Base-by-base conservation (phyloP, 2,113 vertebrate species). In the Leuciscus idus region DNA sequence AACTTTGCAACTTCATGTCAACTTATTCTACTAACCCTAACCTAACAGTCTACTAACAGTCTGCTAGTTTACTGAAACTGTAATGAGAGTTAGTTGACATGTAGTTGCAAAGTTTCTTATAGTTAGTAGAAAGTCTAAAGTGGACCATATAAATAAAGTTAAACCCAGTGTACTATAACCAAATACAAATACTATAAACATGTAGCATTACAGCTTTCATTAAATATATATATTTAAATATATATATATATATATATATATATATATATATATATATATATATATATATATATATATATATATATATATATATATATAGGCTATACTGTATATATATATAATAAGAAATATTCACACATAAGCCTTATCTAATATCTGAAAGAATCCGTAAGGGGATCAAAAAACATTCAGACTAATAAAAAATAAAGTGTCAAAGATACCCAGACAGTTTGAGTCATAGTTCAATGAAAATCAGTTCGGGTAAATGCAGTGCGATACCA, bases 351-450 rank as follows among this genome's bases (percentile, higher is more conserved):
- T 43, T 39, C 23, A 26, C 30, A 61, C 33, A 4, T 10, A 43
- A 43, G 9, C 17, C 28, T 36, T 33, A 61, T 81, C 43, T 52
- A 33, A 68, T 81, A 50, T 15, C 13, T 30, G 4, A 30, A 82
- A 21, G 43, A 82, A 68, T 82, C 62, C 46, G 12, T 9, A 26
- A 36, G 33, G 21, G 33, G 30, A 73, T 59, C 46, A 55, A 70
- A 66, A 28, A 82, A 68, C 62, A 82, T 50, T 46, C n/a, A 21
- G 28, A 36, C 26, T 70, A 70, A 70, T 70, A 62, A 8, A 30
- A 84, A 68, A 84, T 17, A 4, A 84, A 72, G 82, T 73, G 48
- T 73, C 21, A 83, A 26, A 36, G 64, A 70, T 59, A 81, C 66
- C 43, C 61, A 81, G 80, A 81, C 43, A 84, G 68, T 13, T 59